phyloP scores from a whole-genome alignment of 2,888 invertebrate genomes.

The Panzeria rudis region DNA sequence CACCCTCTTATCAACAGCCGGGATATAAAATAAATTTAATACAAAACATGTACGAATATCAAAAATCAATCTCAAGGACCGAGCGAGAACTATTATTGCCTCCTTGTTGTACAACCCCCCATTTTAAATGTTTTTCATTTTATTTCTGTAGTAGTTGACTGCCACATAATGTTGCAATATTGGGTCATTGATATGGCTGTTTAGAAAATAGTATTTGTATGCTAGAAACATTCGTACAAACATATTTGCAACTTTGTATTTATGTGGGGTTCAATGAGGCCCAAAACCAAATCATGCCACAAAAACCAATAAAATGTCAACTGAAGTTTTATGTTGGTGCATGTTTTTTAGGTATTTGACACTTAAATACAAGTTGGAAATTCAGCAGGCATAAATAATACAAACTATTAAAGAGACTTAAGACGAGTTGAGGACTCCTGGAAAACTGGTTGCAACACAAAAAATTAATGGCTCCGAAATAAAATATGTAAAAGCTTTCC shows the following conservation, averaged over 20 bases:
- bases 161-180: slow-evolving; percentile 67
- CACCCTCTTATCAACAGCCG: slow-evolving; percentile 23
- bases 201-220: slow-evolving; percentile 36
- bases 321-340: slow-evolving; percentile 52
- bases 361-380: slow-evolving; percentile 17
- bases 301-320: slow-evolving; percentile 70
- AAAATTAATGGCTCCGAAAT: too few species aligned
- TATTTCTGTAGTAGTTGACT: slow-evolving; percentile 36
- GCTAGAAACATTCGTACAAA: slow-evolving; percentile 19
- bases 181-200: slow-evolving; percentile 65
- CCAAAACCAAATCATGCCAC: slow-evolving; percentile 69
- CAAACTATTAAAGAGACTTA: not conserved
- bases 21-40: slow-evolving; percentile 50
- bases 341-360: slow-evolving; percentile 12
- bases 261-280: slow-evolving; percentile 66
- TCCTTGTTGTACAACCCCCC: slow-evolving; percentile 19
- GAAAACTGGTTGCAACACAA: not conserved
- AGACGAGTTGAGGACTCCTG: too few species aligned
- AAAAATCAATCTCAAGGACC: slow-evolving; percentile 68
- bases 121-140: slow-evolving; percentile 44
- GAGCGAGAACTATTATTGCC: slow-evolving; percentile 48
- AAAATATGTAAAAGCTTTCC: too few species aligned
- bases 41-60: slow-evolving; percentile 54
- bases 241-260: slow-evolving; percentile 14
- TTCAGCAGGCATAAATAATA: not conserved